Base-by-base conservation (phyloP, 2,888 invertebrate species). In the Eupithecia vulgata region DNA sequence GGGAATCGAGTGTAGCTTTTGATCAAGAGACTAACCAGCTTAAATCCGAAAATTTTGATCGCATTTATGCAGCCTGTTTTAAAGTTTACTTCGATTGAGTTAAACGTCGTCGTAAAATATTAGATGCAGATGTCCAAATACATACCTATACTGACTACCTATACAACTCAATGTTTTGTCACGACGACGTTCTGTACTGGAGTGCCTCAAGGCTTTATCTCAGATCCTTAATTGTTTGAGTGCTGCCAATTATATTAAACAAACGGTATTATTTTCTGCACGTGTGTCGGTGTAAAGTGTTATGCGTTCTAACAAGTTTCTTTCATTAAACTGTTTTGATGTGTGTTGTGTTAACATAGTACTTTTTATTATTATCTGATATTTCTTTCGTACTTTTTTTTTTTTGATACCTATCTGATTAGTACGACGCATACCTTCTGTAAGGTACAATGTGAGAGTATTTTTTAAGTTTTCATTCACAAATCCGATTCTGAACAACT, bases 191-290 rank as follows among this genome's bases (percentile, higher is more conserved):
- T 57, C 8, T 61, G 42, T 70, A 68, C 67, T 42, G 35, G 71
- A 71, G 74, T 73, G 72, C 68, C 69, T 13, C 74, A 76, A 72
- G 74, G 74, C 59, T 15, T 65, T 72, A 71, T 72, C 70, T 57
- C 40, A 65, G 68, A 59, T 67, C 70, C 72, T 75, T 72, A 65
- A 75, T 73, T 75, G 75, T 75, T 72, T 72, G 72, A 75, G 75
- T 75, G 72, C 72, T 66, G 66, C 59, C 70, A 65, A 72, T 75
- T 75, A 75, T 70, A 75, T 40, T 70, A 70, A 73, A 70, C 75
- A 72, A 66, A 75, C 71, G 75, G 48, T 62, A 67, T 72, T 66
- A 71, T 74, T 71, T 70, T 70, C 68, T 70, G 75, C 75, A 72
- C 75, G 72, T 75, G 75, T 68, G 59, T 68, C 57, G 61, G 40